Conservation (phyloP, 2,797 vertebrate species). For the Stomatorhinus walkeri region DNA sequence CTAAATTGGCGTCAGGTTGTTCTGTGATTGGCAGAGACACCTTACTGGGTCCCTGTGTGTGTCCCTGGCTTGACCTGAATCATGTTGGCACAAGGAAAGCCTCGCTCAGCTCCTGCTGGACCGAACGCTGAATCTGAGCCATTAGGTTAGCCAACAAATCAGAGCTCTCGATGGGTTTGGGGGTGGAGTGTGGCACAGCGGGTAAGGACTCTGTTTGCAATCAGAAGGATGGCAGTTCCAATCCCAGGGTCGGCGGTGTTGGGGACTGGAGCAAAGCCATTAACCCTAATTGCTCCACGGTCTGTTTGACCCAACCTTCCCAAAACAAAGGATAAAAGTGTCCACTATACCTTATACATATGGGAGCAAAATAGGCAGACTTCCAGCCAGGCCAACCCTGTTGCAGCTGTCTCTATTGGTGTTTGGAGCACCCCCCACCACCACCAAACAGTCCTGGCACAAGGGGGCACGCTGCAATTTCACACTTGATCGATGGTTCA, state of each 20-base stretch:
- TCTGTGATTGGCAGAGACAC: not conserved
- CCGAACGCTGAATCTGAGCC: not conserved
- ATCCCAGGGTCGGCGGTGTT: not conserved
- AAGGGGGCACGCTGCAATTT: not conserved
- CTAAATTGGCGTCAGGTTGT: constrained; percentile 2
- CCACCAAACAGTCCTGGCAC: not conserved
- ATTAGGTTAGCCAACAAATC: not conserved
- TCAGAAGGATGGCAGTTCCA: not conserved
- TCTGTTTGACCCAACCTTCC: not conserved
- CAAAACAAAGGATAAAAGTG: not conserved
- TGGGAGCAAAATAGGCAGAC: not conserved
- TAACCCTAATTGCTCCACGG: not conserved
- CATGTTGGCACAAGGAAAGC: not conserved
- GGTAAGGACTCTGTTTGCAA: not conserved
- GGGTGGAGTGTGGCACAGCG: not conserved
- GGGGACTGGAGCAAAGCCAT: not conserved
- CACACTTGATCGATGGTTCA: constrained; percentile 1
- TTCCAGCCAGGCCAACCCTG: not conserved
- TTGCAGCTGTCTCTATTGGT: not conserved
- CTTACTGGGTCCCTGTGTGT: not conserved
- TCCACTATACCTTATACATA: not conserved
- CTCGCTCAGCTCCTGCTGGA: not conserved
- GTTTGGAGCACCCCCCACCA: not conserved
- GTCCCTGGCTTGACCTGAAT: not conserved
- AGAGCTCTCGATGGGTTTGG: not conserved